Conservation (phyloP, 2,888 invertebrate species). For the Conistra vaccinii region DNA sequence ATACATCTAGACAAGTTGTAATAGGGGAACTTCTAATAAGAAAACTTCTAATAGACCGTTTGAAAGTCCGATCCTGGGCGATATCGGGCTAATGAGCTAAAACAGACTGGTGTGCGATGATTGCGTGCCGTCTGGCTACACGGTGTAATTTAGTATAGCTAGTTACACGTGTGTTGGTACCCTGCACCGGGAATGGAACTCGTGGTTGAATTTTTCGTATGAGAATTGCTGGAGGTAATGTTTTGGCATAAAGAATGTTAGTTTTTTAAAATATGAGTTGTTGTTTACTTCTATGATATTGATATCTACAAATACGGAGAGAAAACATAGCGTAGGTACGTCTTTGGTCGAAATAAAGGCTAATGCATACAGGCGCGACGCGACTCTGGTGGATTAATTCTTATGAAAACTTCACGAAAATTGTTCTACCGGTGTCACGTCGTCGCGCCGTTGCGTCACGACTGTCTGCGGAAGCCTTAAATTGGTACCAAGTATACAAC, state of each 20-base stretch:
- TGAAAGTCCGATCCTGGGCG: slow-evolving; percentile 83
- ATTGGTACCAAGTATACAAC: no score
- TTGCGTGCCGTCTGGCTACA: slow-evolving; percentile 73
- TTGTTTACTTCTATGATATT: background rate
- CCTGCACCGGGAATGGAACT: slow-evolving; percentile 1
- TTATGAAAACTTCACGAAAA: no score
- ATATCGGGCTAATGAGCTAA: slow-evolving; percentile 86
- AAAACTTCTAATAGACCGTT: slow-evolving; percentile 89
- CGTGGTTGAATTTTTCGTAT: slow-evolving; percentile 6
- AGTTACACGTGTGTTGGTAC: slow-evolving; percentile 34
- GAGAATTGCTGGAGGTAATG: background rate
- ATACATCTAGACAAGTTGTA: slow-evolving; percentile 81
- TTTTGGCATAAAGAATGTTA: slow-evolving; percentile 4
- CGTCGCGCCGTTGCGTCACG: no score
- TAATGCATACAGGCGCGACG: no score
- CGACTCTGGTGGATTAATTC: no score
- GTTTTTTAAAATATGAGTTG: background rate
- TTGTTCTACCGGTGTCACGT: no score
- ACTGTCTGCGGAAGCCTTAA: no score
- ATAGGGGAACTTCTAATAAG: slow-evolving; percentile 90
- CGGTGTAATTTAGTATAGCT: slow-evolving; percentile 64
- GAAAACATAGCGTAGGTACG: background rate
- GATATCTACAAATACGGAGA: no score
- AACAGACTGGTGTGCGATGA: slow-evolving; percentile 74
- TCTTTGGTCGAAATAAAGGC: background rate